Percentiles rank a stretch among this genome's conserved stretches.
Evolutionary conservation across 2,113 vertebrate genomes (phyloP).

Genomic region (Rhinichthys klamathensis): DNA sequence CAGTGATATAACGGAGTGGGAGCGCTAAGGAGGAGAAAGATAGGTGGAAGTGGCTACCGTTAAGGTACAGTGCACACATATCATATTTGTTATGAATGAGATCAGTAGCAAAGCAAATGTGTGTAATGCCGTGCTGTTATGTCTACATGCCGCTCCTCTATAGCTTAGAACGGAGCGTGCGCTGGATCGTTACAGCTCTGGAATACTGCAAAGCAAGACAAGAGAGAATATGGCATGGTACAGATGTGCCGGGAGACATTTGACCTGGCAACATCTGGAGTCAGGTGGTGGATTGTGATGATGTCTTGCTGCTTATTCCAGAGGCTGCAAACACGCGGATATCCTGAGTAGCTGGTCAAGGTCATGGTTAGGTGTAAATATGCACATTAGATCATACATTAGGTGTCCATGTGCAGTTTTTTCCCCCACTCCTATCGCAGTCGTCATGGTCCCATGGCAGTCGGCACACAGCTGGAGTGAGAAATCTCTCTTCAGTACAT

Average conservation of each 20-base stretch:
- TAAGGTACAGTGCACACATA: slow-evolving; percentile 61
- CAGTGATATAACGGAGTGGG: slow-evolving; percentile 52
- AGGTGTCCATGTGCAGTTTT: slow-evolving; percentile 19
- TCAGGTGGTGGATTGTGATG: slow-evolving; percentile 8
- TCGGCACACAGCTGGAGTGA: slow-evolving; percentile 33
- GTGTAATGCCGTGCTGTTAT: slow-evolving; percentile 16
- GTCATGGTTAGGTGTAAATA: slow-evolving; percentile 13
- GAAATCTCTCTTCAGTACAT: slow-evolving; percentile 10
- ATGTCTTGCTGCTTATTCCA: slow-evolving; percentile 10
- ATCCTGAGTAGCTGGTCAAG: slow-evolving; percentile 27
- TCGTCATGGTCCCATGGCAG: slow-evolving; percentile 30
- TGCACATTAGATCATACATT: not conserved
- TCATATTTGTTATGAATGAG: slow-evolving; percentile 36
- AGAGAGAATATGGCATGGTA: slow-evolving; percentile 6
- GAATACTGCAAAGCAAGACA: not conserved
- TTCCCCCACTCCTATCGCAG: not conserved
- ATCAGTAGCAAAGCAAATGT: slow-evolving; percentile 33
- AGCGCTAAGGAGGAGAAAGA: slow-evolving; percentile 55
- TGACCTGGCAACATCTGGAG: slow-evolving; percentile 2
- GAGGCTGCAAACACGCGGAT: not conserved
- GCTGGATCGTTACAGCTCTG: not conserved
- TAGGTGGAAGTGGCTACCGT: slow-evolving; percentile 49
- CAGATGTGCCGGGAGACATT: slow-evolving; percentile 34
- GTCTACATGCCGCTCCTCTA: not conserved
- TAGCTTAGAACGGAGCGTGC: not conserved